phyloP scores from a whole-genome alignment of 2,888 invertebrate genomes.

The Metacarcinus magister region DNA sequence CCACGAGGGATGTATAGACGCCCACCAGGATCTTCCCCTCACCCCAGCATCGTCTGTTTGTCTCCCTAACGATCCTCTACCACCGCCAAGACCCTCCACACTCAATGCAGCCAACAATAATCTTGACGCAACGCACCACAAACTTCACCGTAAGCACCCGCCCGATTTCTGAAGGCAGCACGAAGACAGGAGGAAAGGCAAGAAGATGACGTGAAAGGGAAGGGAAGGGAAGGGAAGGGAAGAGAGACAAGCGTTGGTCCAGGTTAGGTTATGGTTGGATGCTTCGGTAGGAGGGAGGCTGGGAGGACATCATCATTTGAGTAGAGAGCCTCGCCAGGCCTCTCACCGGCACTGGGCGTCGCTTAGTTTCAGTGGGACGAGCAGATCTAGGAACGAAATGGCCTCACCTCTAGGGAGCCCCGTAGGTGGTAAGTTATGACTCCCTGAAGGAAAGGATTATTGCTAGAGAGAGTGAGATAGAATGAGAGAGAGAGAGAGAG shows the following conservation, averaged over 20 bases:
- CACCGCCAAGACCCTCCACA: background rate
- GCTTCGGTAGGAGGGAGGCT: background rate
- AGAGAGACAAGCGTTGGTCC: background rate
- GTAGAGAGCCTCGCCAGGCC: background rate
- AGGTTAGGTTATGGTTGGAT: background rate
- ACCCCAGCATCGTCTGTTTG: background rate
- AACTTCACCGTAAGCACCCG: background rate
- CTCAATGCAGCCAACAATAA: background rate
- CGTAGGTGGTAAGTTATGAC: background rate
- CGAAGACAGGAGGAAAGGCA: background rate
- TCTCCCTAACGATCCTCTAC: background rate
- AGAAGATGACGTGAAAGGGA: background rate
- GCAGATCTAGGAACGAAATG: constrained; percentile 21
- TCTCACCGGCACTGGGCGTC: background rate
- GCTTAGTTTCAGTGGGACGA: background rate
- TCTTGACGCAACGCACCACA: constrained; percentile 16
- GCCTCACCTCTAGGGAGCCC: background rate
- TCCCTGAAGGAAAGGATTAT: background rate
- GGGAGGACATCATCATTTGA: constrained; percentile 13
- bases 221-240: background rate
- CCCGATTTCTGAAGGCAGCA: background rate
- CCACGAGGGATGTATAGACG: background rate
- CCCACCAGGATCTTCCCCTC: background rate
- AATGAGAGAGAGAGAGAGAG: constrained; percentile 22
- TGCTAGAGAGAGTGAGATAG: background rate